These are phyloP conservation scores for Rhyacophila brunnea DNA, from an alignment of 1,140 invertebrate genomes.

Conservation along the genomic window DNA sequence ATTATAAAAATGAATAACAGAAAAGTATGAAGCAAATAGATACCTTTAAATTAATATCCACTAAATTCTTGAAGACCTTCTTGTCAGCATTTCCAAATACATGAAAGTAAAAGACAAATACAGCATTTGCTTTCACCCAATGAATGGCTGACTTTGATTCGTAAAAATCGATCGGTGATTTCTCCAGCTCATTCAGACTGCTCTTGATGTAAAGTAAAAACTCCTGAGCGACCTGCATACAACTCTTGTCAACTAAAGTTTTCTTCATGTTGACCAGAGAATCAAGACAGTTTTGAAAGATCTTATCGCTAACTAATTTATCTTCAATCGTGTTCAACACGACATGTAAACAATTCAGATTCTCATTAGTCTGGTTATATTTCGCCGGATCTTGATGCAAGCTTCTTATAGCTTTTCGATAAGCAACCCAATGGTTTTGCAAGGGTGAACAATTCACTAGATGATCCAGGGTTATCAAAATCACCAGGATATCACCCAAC, in stretches of 20 bases:
- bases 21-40: too few species aligned
- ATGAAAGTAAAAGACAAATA: slow-evolving; percentile 70
- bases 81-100: slow-evolving; percentile 79
- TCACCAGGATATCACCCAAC: slow-evolving; percentile 65
- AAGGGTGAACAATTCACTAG: slow-evolving; percentile 63
- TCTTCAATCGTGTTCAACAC: slow-evolving; percentile 64
- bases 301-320: slow-evolving; percentile 50
- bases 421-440: slow-evolving; percentile 69
- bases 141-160: slow-evolving; percentile 58
- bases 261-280: slow-evolving; percentile 63
- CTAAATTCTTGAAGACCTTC: slow-evolving; percentile 70
- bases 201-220: slow-evolving; percentile 70
- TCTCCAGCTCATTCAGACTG: slow-evolving; percentile 64
- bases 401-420: slow-evolving; percentile 66
- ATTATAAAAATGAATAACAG: too few species aligned
- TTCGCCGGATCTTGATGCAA: slow-evolving; percentile 66
- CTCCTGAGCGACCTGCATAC: slow-evolving; percentile 64
- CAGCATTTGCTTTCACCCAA: slow-evolving; percentile 70
- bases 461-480: slow-evolving; percentile 71
- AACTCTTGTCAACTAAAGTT: slow-evolving; percentile 62
- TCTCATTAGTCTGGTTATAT: slow-evolving; percentile 58
- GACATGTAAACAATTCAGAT: slow-evolving; percentile 65
- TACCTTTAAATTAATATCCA: slow-evolving; percentile 76
- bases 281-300: slow-evolving; percentile 58
- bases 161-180: slow-evolving; percentile 53